These are phyloP conservation scores for Sciurus carolinensis DNA, from an alignment of 2,797 vertebrate species.

Conservation along the genomic window DNA sequence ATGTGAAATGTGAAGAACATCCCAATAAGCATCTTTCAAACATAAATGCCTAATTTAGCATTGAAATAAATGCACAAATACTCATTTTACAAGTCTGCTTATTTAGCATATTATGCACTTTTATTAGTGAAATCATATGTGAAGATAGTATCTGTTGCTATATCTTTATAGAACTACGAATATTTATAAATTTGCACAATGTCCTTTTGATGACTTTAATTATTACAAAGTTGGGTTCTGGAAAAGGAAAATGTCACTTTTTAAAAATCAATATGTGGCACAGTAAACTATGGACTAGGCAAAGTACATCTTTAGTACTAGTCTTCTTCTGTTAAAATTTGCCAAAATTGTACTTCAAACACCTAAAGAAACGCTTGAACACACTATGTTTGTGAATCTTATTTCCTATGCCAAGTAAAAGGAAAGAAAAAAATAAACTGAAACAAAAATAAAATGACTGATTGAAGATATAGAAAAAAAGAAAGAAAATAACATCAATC, in stretches of 20 bases:
- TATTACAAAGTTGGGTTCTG: conserved; percentile 77
- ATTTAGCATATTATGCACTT: conserved; percentile 39
- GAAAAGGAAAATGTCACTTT: conserved; percentile 76
- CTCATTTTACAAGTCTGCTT: conserved; percentile 23
- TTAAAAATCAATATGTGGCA: conserved; percentile 65
- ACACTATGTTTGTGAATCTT: conserved; percentile 80
- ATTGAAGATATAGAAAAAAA: conserved; percentile 81
- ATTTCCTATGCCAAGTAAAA: conserved; percentile 84
- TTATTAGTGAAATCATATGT: conserved; percentile 74
- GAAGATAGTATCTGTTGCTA: conserved; percentile 69
- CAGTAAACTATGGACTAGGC: conserved; percentile 69
- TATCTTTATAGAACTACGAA: conserved; percentile 62
- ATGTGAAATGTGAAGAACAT: conserved; percentile 68
- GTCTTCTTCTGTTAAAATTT: conserved; percentile 82
- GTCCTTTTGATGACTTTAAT: conserved; percentile 78
- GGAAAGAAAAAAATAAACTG: conserved; percentile 32
- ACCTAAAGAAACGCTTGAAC: conserved; percentile 83
- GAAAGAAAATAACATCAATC: conserved; percentile 85
- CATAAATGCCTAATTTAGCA: conserved; percentile 49
- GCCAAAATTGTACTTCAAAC: conserved; percentile 82
- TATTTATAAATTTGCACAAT: conserved; percentile 69
- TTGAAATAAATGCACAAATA: conserved; percentile 21
- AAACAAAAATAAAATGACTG: conserved; percentile 58
- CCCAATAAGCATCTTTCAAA: conserved; percentile 46
- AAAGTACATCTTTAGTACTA: conserved; percentile 78